Evolutionary conservation across 2,888 invertebrate species (phyloP), one percentile per base, ranked within the genome.

Genomic region (Chalcis sispes): DNA sequence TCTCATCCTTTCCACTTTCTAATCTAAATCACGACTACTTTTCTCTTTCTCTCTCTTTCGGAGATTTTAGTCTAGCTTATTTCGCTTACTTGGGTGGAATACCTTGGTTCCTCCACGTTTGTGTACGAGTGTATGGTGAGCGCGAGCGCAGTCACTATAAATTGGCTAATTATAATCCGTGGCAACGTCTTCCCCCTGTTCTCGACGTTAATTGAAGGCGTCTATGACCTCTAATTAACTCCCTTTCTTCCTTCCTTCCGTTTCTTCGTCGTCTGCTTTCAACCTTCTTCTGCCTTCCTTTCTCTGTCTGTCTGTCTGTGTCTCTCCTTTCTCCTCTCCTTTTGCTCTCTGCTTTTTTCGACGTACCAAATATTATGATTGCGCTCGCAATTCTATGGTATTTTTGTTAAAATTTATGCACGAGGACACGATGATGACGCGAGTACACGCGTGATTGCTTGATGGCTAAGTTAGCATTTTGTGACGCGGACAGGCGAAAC

Each of bases 161-260:
- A 88, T 88, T 86, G 85, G 83, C 84, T 87, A 87, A 88, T 87
- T 88, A 87, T 87, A 87, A 87, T 86, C 83, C 83, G 75, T 79
- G 82, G 81, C n/a, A 82, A 80, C 80, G 82, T 78, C 69, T 72
- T 79, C 25, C 36, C 18, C 15, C 25, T 59, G 32, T 48, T 18
- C 2, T 15, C 36, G 78, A 81, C 81, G 81, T 84, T 87, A 85
- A 86, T 87, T 86, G 83, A 81, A 82, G 82, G 80, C 83, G 80
- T 82, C 83, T 84, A 81, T 84, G 82, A 83, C 81, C 82, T 81
- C 80, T 85, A 85, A 87, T 86, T 86, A 83, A 80, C 79, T 58
- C 36, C 78, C 70, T 74, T 62, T 73, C 76, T 65, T 79, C 76
- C 54, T 64, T 71, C 69, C n/a, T n/a, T n/a, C n/a, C n/a, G n/a